A percentile compares a stretch with the other conserved stretches of the same genome.
These are phyloP conservation scores for Stenoptilia bipunctidactyla DNA, from an alignment of 2,888 invertebrate species.

Conservation along the genomic window DNA sequence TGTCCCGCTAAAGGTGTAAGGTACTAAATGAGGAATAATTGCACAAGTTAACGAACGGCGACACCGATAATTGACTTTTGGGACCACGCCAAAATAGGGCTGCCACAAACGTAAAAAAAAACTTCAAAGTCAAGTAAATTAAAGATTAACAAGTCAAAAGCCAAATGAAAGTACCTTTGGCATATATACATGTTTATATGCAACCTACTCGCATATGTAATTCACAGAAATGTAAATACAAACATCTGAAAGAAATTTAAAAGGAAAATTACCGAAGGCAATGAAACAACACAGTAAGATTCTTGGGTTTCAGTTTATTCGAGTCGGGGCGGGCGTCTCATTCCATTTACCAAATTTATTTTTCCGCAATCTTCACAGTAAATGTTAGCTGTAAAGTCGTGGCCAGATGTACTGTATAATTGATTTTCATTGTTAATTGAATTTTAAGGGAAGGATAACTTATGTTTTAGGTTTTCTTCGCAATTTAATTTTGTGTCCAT, in stretches of 20 bases:
- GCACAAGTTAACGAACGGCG: slow-evolving; percentile 35
- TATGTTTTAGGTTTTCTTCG: no score
- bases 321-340: slow-evolving; percentile 24
- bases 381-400: slow-evolving; percentile 29
- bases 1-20: slow-evolving; percentile 51
- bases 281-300: slow-evolving; percentile 16
- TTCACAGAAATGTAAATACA: slow-evolving; percentile 6
- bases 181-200: no score
- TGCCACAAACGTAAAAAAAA: slow-evolving; percentile 12
- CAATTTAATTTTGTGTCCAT: no score
- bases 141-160: no score
- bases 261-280: slow-evolving; percentile 13
- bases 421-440: no score
- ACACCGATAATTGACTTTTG: slow-evolving; percentile 59
- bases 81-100: slow-evolving; percentile 35
- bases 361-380: slow-evolving; percentile 34
- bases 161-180: no score
- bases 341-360: slow-evolving; percentile 42
- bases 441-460: no score
- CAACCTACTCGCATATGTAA: slow-evolving; percentile 2
- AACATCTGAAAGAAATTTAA: not conserved
- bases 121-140: no score
- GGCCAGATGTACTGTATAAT: slow-evolving; percentile 8
- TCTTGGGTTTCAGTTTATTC: slow-evolving; percentile 24
- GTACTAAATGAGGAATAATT: slow-evolving; percentile 56